These are phyloP conservation scores for Pygmarrhopalites habei DNA, from an alignment of 1,140 invertebrate species.

Conservation along the genomic window DNA sequence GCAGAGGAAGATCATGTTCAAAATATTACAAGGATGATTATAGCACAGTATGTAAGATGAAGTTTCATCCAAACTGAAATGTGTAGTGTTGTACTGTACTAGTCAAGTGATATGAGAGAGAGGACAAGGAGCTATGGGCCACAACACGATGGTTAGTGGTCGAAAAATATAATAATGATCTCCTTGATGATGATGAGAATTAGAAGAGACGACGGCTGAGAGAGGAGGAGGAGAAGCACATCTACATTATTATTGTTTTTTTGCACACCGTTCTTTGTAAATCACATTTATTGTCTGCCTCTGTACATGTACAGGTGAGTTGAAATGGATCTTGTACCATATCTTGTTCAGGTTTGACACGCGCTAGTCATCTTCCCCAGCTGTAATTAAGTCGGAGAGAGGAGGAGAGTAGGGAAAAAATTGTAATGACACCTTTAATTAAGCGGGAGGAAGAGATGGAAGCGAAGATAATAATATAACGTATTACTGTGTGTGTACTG, in stretches of 20 bases:
- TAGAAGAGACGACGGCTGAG: not conserved
- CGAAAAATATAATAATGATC: not conserved
- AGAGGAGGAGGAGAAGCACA: not conserved
- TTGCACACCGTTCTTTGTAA: slow-evolving; percentile 8
- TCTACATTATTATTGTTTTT: not conserved
- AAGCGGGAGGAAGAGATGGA: not conserved
- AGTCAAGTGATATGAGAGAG: too few species aligned
- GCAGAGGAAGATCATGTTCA: too few species aligned
- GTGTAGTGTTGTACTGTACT: too few species aligned
- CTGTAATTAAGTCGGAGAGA: slow-evolving; percentile 20
- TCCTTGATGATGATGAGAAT: slow-evolving; percentile 9
- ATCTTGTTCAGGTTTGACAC: slow-evolving; percentile 18
- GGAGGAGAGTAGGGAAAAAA: slow-evolving; percentile 9
- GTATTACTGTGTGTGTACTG: too few species aligned
- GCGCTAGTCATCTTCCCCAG: slow-evolving; percentile 22
- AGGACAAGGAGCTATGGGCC: too few species aligned
- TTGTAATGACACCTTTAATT: slow-evolving; percentile 33
- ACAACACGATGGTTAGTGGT: not conserved
- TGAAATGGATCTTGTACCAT: slow-evolving; percentile 19
- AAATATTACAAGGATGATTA: too few species aligned
- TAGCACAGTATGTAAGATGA: too few species aligned
- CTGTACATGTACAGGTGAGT: not conserved
- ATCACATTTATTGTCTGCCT: slow-evolving; percentile 3
- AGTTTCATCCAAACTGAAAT: too few species aligned
- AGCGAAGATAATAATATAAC: too few species aligned